These are phyloP conservation scores for Lepidurus couesii DNA, from an alignment of 1,140 invertebrate species.

Conservation along the genomic window DNA sequence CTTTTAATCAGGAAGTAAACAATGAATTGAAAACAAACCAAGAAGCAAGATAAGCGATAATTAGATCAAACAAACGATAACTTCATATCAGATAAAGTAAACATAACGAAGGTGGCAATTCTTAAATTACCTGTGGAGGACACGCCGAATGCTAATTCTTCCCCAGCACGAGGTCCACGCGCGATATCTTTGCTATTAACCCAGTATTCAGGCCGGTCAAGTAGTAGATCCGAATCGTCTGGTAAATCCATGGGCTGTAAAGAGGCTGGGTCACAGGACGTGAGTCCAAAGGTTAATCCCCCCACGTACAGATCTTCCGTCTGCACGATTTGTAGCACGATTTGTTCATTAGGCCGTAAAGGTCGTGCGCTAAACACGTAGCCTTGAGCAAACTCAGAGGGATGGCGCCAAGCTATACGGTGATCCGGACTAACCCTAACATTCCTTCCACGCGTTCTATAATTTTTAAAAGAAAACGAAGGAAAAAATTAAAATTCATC, in stretches of 20 bases:
- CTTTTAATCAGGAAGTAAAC: too few relatives aligned
- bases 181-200: conserved; percentile 90
- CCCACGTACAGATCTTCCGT: conserved; percentile 81
- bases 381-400: conserved; percentile 86
- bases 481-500: background rate
- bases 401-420: conserved; percentile 68
- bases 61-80: background rate
- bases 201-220: conserved; percentile 95
- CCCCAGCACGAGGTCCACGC: conserved; percentile 69
- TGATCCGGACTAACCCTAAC: conserved; percentile 71
- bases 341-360: conserved; percentile 72
- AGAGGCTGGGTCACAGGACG: conserved; percentile 79
- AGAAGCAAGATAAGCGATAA: background rate
- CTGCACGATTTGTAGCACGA: conserved; percentile 75
- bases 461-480: conserved; percentile 11
- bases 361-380: conserved; percentile 87
- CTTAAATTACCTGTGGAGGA: conserved; percentile 57
- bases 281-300: conserved; percentile 82
- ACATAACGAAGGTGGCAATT: background rate
- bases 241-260: conserved; percentile 71
- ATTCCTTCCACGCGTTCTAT: conserved; percentile 66
- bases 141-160: conserved; percentile 84
- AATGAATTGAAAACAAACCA: conserved; percentile 29
- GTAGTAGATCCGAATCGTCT: conserved; percentile 82
- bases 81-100: background rate